Base-by-base conservation (phyloP, 2,113 vertebrate species). In the Phyllostomus hastatus region DNA sequence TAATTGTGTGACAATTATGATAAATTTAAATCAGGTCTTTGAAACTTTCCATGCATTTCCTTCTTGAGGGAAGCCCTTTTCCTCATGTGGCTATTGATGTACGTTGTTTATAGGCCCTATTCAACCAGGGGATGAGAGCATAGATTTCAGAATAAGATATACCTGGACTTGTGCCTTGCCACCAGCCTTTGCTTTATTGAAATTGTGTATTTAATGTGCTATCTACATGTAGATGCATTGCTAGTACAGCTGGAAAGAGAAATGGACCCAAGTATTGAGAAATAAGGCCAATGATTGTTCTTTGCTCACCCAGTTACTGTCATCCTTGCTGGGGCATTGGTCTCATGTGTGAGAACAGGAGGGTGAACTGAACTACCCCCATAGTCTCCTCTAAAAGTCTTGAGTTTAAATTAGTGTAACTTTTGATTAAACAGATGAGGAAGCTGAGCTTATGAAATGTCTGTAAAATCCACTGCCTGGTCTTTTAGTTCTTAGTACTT, bases 21-120 rank as follows among this genome's bases (percentile, higher is more conserved):
- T 38, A 70, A 2, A 75, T 75, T 95, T 90, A 33, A 90, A 61
- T 61, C 26, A 66, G 22, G 33, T 16, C 41, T 91, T 94, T 78
- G 59, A 75, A 80, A 95, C n/a, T 91, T 96, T 89, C 7, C 20
- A 26, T 96, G 35, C 52, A 72, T 35, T 26, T 94, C 26, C 61
- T 96, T 88, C 67, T 78, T 67, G 72, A 94, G 43, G 41, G 85
- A 79, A 79, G 26, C 50, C 22, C 9, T 50, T 87, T 61, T 84
- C 43, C 64, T 95, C 26, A 5, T 35, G 64, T 90, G 41, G 28
- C 84, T 86, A 1, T 43, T 95, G 57, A 52, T 28, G 6, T 94
- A 59, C 8, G 1, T 91, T 61, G 31, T 20, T 67, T 84, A 88
- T 70, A 91, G 86, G 33, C 17, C 24, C 31, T 67, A 8, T 91